Evolutionary conservation across 2,888 invertebrate genomes (phyloP), one percentile per base, ranked within the genome.

Genomic region (Caenorhabditis becei): DNA sequence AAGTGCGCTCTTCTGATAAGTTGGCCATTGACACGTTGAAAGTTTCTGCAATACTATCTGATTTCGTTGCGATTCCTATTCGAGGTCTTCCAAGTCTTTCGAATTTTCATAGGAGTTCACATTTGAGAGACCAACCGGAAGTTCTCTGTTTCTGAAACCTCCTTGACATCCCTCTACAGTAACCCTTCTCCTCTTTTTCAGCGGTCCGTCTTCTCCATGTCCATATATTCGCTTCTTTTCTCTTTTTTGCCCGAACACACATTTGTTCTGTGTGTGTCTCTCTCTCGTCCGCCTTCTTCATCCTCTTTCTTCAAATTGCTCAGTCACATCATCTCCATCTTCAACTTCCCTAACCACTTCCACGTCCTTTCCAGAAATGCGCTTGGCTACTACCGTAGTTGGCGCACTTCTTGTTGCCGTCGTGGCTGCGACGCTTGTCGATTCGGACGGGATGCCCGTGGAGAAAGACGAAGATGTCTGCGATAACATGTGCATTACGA

Each of bases 401-500:
- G 47, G 18, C 28, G 1, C 44, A 14, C 10, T 8, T 14, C 11
- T 56, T 8, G n/a, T 37, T 7, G 18, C 20, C 20, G 37, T 26
- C 35, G 8, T 16, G 26, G 47, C 63, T 1, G 16, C 8, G 14
- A 5, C 23, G 0, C 10, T 54, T 20, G 24, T 20, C 3, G 74
- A 59, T 24, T 37, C 51, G 26, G 63, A 72, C 41, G 63, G 65
- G 7, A 18, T 51, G 11, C 28, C 47, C 49, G 63, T 63, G 41
- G 65, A 58, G 47, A 65, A 74, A 16, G 74, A 74, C 20, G 66
- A 49, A 16, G 59, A 65, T 10, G 53, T 65, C 1, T 74, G 74
- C 37, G 59, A 66, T 24, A 66, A 14, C 18, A 66, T 74, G 65
- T 74, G 74, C 41, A 20, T 28, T 28, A 10, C 58, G 0, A 74